Percentiles rank a stretch among this genome's conserved stretches.
Conservation (phyloP, 1,140 invertebrate species). For the Anastrepha obliqua region DNA sequence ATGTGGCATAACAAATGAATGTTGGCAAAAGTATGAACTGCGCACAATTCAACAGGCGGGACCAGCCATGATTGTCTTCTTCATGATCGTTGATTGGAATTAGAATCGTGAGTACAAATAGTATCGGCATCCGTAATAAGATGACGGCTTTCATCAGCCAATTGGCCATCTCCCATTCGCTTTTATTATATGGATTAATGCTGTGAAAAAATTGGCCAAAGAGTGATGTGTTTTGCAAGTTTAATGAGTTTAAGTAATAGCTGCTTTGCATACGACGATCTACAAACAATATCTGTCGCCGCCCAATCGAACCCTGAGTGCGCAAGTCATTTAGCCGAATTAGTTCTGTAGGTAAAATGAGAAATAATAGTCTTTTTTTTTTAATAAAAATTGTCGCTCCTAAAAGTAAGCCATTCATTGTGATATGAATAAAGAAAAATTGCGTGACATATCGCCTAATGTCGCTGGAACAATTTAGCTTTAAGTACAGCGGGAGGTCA, state of each 20-base stretch:
- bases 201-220: constrained; percentile 76
- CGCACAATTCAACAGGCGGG: constrained; percentile 57
- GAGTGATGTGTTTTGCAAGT: background rate
- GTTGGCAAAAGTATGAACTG: constrained; percentile 54
- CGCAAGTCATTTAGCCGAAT: constrained; percentile 24
- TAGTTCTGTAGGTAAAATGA: background rate
- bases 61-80: constrained; percentile 58
- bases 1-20: constrained; percentile 1
- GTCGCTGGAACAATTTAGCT: too few relatives aligned
- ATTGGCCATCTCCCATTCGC: constrained; percentile 26
- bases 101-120: constrained; percentile 1
- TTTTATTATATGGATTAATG: constrained; percentile 60
- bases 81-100: constrained; percentile 56
- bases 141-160: background rate
- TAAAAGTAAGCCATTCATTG: too few relatives aligned
- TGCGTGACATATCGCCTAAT: too few relatives aligned
- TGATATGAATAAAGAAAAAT: too few relatives aligned
- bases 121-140: constrained; percentile 33
- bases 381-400: too few relatives aligned
- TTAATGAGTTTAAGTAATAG: background rate
- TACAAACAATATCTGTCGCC: background rate
- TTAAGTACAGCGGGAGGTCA: too few relatives aligned
- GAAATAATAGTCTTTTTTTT: background rate
- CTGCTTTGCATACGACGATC: background rate
- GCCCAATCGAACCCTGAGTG: background rate